Percentiles rank a stretch among this genome's conserved stretches.
Conservation (phyloP, 1,140 invertebrate genomes). For the Rhopalosiphum padi region DNA sequence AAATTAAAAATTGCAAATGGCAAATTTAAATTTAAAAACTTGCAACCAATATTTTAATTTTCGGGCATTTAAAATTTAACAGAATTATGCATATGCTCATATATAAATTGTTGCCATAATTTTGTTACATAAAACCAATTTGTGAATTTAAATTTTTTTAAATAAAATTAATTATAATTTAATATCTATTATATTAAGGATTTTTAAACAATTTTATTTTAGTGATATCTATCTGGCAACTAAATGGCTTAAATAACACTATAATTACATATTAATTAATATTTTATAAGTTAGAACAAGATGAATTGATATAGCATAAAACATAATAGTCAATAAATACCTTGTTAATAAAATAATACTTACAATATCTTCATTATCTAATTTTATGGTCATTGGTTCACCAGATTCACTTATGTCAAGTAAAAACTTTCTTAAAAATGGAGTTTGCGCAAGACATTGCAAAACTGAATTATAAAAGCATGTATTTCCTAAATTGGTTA, state of each 20-base stretch:
- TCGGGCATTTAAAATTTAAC: background rate
- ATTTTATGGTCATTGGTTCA: constrained; percentile 73
- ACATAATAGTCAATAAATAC: background rate
- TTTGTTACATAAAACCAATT: background rate
- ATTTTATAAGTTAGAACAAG: background rate
- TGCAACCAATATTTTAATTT: background rate
- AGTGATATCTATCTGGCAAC: background rate
- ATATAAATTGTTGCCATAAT: background rate
- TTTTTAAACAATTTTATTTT: too few relatives aligned
- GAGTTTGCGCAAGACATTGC: constrained; percentile 88
- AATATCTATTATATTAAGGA: too few relatives aligned
- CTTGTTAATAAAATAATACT: background rate
- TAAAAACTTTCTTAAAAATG: constrained; percentile 77
- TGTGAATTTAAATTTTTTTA: background rate
- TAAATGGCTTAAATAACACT: background rate
- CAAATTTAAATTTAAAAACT: background rate
- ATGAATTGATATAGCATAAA: background rate
- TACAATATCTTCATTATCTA: constrained; percentile 67
- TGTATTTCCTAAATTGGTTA: constrained; percentile 91
- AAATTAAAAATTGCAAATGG: background rate
- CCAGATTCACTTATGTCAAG: constrained; percentile 74
- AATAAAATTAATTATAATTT: too few relatives aligned
- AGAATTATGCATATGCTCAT: background rate
- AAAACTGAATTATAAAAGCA: constrained; percentile 97
- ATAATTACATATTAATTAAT: background rate